Evolutionary conservation across 2,888 invertebrate genomes (phyloP).

Genomic region (Ligdia adustata): DNA sequence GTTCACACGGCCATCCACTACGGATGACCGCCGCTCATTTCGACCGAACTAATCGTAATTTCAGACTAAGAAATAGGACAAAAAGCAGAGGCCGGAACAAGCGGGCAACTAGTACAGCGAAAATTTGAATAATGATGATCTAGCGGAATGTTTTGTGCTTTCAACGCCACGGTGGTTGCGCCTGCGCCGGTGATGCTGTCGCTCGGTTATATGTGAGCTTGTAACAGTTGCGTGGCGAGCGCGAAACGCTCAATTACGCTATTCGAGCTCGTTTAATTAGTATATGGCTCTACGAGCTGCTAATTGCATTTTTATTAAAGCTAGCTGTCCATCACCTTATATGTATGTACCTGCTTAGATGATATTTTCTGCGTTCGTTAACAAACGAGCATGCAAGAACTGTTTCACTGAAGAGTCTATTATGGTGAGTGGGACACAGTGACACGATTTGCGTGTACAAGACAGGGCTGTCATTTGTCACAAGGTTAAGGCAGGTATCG

Average conservation of each 20-base stretch:
- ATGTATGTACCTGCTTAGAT: neutral
- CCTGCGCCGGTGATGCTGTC: conserved; percentile 42
- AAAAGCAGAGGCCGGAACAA: conserved; percentile 80
- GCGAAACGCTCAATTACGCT: conserved; percentile 28
- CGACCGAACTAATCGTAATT: conserved; percentile 80
- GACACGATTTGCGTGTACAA: neutral
- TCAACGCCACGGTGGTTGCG: conserved; percentile 73
- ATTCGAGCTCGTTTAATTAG: conserved; percentile 29
- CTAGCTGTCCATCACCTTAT: conserved; percentile 17
- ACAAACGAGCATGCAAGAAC: conserved; percentile 1
- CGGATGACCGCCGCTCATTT: conserved; percentile 78
- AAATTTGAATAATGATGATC: conserved; percentile 82
- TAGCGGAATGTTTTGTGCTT: conserved; percentile 78
- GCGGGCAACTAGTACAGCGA: conserved; percentile 80
- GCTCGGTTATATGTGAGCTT: conserved; percentile 46
- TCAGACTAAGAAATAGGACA: conserved; percentile 79
- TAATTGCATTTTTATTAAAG: conserved; percentile 27
- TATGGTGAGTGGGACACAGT: neutral
- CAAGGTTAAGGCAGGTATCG: conserved; percentile 29
- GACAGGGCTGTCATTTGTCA: conserved; percentile 2
- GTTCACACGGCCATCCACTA: conserved; percentile 79
- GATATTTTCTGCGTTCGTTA: conserved; percentile 10
- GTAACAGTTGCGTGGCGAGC: conserved; percentile 46
- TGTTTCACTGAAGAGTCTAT: neutral
- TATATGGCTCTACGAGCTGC: conserved; percentile 28